Evolutionary conservation across 2,113 vertebrate genomes (phyloP).

Genomic region (Fregetta grallaria): DNA sequence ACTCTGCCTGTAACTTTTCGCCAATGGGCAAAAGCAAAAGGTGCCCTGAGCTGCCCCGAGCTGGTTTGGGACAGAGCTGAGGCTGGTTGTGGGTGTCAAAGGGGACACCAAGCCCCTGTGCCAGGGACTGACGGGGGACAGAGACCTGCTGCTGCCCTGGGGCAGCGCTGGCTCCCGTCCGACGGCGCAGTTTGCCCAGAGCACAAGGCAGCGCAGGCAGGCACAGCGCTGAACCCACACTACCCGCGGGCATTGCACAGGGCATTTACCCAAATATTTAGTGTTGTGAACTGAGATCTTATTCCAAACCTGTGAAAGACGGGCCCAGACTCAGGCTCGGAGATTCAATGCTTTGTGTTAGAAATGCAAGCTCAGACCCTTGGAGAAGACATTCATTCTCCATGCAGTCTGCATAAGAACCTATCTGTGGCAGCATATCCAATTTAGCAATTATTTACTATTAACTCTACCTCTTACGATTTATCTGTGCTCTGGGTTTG

Average conservation of each 20-base stretch:
- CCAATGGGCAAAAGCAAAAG: background rate
- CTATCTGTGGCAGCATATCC: background rate
- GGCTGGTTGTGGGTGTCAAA: background rate
- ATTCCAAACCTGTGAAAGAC: background rate
- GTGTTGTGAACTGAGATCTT: background rate
- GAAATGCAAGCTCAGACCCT: background rate
- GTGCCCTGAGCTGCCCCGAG: background rate
- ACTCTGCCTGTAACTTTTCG: background rate
- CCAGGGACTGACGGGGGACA: background rate
- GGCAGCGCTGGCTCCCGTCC: background rate
- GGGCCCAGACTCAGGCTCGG: background rate
- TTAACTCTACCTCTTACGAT: background rate
- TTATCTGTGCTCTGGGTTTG: background rate
- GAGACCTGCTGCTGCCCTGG: background rate
- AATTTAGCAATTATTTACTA: background rate
- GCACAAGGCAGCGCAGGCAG: background rate
- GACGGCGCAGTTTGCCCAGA: background rate
- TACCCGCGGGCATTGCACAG: accelerated
- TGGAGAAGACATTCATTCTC: background rate
- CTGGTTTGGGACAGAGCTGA: background rate
- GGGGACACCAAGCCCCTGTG: background rate
- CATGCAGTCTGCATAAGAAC: background rate
- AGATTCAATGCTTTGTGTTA: background rate
- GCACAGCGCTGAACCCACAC: background rate
- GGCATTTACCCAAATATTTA: background rate